Percentiles rank a stretch among this genome's conserved stretches.
phyloP scores from a whole-genome alignment of 1,140 invertebrate genomes.

The Megalopta genalis region DNA sequence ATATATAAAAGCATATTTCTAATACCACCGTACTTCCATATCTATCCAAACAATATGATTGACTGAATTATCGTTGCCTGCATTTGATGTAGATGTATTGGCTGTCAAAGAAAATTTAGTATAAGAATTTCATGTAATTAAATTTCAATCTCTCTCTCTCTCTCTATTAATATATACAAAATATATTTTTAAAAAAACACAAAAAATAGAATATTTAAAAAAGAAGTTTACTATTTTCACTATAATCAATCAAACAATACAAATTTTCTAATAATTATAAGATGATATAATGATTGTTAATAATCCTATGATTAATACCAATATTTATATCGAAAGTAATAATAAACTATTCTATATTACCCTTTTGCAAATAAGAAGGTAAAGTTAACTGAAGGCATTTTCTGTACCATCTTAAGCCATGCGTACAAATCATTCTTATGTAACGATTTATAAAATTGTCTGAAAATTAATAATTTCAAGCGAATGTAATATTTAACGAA shows the following conservation, averaged over 20 bases:
- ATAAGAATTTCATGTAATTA: not conserved
- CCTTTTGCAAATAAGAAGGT: constrained; percentile 11
- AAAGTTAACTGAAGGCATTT: not conserved
- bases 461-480: not conserved
- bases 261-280: not conserved
- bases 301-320: no score
- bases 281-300: no score
- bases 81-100: not conserved
- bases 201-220: not conserved
- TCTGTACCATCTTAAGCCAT: not conserved
- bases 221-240: not conserved
- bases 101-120: constrained; percentile 14
- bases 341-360: constrained; percentile 9
- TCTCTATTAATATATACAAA: not conserved
- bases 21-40: constrained; percentile 68
- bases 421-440: constrained; percentile 73
- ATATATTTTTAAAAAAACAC: no score
- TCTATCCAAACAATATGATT: constrained; percentile 72
- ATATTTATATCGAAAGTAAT: not conserved
- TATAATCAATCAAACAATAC: not conserved
- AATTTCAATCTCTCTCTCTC: no score
- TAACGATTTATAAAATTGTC: constrained; percentile 57
- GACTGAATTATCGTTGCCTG: not conserved
- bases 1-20: not conserved
- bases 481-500: not conserved